phyloP scores from a whole-genome alignment of 2,113 vertebrate genomes.

The Boulengeromyrus knoepffleri region DNA sequence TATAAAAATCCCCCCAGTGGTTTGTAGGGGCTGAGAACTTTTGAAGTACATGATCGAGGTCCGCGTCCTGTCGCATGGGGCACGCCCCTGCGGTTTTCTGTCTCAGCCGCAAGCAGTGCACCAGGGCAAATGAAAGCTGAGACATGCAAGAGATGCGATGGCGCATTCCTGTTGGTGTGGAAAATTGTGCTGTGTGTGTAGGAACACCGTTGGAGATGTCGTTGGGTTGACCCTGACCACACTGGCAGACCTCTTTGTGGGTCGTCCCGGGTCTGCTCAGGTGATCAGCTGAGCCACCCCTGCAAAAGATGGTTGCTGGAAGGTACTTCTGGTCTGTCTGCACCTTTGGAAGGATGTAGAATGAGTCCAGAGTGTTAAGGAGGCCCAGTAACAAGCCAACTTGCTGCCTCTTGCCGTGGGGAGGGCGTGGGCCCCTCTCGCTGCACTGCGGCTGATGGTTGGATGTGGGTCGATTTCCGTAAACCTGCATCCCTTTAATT shows the following conservation, averaged over 20 bases:
- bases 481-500: conserved; percentile 22
- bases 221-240: not conserved
- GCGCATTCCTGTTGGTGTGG: not conserved
- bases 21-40: not conserved
- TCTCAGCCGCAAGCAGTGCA: not conserved
- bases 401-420: not conserved
- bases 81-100: not conserved
- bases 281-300: not conserved
- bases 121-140: not conserved
- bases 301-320: not conserved
- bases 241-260: not conserved
- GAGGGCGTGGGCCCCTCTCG: too few species aligned
- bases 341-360: not conserved
- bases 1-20: not conserved
- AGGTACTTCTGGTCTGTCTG: not conserved
- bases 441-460: not conserved
- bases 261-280: not conserved
- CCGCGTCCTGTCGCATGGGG: not conserved
- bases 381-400: not conserved
- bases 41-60: not conserved
- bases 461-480: not conserved
- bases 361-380: not conserved
- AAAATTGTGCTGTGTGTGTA: not conserved
- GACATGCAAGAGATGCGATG: not conserved
- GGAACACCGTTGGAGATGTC: not conserved